Evolutionary conservation across 1,140 invertebrate genomes (phyloP).

Genomic region (Brachionus angularis): DNA sequence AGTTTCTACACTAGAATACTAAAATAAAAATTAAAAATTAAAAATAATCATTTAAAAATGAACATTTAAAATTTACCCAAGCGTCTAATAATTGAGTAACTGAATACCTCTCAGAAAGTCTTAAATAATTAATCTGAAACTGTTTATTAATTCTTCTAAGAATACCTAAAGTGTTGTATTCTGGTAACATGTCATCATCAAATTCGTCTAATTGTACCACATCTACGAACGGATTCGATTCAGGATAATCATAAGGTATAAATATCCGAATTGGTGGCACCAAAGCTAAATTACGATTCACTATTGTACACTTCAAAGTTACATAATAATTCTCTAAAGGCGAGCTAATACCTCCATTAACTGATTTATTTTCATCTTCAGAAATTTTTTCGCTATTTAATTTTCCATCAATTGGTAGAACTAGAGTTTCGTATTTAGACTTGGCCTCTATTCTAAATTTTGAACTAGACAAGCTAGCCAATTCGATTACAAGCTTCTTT

Average conservation of each 20-base stretch:
- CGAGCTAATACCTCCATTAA: too few relatives aligned
- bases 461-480: background rate
- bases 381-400: background rate
- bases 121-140: conserved; percentile 34
- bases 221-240: conserved; percentile 21
- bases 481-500: conserved; percentile 1
- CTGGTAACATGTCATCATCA: conserved; percentile 22
- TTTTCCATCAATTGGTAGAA: background rate
- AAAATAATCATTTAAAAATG: background rate
- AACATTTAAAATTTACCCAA: conserved; percentile 4
- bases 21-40: background rate
- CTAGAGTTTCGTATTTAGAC: background rate
- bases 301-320: background rate
- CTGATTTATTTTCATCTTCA: too few relatives aligned
- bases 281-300: background rate
- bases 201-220: background rate
- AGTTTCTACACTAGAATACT: conserved; percentile 18
- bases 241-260: conserved; percentile 16
- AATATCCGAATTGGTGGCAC: conserved; percentile 23
- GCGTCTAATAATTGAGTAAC: conserved; percentile 34
- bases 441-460: conserved; percentile 19
- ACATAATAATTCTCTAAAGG: conserved; percentile 35
- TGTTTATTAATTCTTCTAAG: conserved; percentile 22
- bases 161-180: background rate
- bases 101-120: conserved; percentile 3